Evolutionary conservation across 2,113 vertebrate genomes (phyloP), one percentile per base, ranked within the genome.

Genomic region (Tympanuchus pallidicinctus): DNA sequence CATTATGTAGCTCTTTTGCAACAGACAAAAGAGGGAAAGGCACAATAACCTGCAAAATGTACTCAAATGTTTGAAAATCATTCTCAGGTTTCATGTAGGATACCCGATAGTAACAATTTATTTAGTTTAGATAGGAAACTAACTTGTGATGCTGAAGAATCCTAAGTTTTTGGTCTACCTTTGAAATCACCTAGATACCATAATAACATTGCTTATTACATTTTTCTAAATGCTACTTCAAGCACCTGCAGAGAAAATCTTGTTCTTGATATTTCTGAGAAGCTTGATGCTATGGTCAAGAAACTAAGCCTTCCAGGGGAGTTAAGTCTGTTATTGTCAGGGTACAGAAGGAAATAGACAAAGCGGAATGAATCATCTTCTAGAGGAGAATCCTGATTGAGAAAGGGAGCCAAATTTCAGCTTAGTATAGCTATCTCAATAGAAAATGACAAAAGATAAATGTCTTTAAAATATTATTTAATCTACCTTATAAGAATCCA

Each of bases 251-350:
- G 32, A 79, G 54, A 94, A 89, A 87, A 74, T 50, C 11, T 66
- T 24, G n/a, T 61, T 79, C 24, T 64, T 94, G 22, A 13, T 87
- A 87, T 69, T 92, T 92, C 24, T 66, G 45, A 79, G 40, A 52
- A 85, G 34, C 17, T 82, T 54, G 36, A 76, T 40, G 84, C 18
- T 85, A 72, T 2, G 3, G 67, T 45, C 15, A 89, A 82, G 63
- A 82, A 82, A 61, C 30, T 27, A 78, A 90, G 27, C 16, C 32
- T 78, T 74, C 52, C 6, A 9, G 45, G 60, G 1, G 5, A 88
- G 20, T 36, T 57, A 63, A 64, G 28, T 34, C 71, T 91, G 21
- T 56, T 57, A 28, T 2, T 92, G n/a, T 78, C 63, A 84, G 15
- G n/a, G 24, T n/a, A 40, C 30, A 82, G 48, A 94, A 79, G 12